Percentiles rank a stretch among this genome's conserved stretches.
phyloP scores from a whole-genome alignment of 2,888 invertebrate species.

The Drosophila robusta region DNA sequence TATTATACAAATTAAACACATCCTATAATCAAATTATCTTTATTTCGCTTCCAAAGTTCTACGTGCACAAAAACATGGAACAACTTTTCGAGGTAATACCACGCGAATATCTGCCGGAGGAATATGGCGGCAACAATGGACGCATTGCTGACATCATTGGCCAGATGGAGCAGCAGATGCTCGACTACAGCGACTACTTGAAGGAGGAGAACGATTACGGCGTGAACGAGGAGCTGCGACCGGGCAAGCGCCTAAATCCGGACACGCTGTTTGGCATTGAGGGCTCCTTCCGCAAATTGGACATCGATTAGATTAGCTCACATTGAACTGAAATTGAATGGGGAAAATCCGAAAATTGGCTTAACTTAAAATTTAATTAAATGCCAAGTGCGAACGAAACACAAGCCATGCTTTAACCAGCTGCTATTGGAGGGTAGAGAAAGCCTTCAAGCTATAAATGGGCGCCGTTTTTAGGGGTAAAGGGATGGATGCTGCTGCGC shows the following conservation, averaged over 20 bases:
- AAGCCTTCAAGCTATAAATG: no score
- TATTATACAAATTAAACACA: not conserved
- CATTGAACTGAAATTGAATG: constrained; percentile 33
- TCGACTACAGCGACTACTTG: constrained; percentile 62
- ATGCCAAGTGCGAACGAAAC: constrained; percentile 5
- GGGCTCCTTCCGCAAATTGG: constrained; percentile 80
- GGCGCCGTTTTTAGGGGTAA: not conserved
- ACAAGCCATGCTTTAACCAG: not conserved
- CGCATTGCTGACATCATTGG: constrained; percentile 83
- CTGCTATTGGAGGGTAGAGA: not conserved
- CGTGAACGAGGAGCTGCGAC: constrained; percentile 71
- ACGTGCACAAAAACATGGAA: constrained; percentile 85
- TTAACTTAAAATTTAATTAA: constrained; percentile 11
- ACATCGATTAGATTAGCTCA: constrained; percentile 69
- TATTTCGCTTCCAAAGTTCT: constrained; percentile 83
- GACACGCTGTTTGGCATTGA: constrained; percentile 76
- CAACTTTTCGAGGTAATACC: constrained; percentile 86
- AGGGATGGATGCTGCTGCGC: not conserved
- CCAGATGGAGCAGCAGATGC: constrained; percentile 59
- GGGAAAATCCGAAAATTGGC: constrained; percentile 3
- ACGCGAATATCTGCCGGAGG: constrained; percentile 87
- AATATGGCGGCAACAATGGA: constrained; percentile 88
- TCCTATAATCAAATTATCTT: not conserved
- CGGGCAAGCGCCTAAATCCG: constrained; percentile 55
- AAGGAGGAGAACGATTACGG: constrained; percentile 72